phyloP scores from a whole-genome alignment of 2,797 vertebrate genomes.

The Graptemys geographica region DNA sequence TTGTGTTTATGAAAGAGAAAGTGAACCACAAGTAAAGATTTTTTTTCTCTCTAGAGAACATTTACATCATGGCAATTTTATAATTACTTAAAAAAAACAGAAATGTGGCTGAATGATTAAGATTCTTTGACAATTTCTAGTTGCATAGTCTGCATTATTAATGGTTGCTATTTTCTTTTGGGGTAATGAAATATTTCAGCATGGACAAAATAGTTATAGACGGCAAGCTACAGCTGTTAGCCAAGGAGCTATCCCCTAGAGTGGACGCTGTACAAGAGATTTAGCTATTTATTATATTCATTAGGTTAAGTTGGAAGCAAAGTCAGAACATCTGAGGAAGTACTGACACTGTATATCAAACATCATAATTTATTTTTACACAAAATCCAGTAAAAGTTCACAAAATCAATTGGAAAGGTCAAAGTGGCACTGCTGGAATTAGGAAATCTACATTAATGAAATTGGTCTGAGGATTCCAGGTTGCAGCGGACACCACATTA shows the following conservation, averaged over 20 bases:
- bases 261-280: background rate
- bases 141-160: background rate
- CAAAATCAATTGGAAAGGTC: constrained; percentile 9
- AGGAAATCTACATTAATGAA: constrained; percentile 45
- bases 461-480: background rate
- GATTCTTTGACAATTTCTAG: background rate
- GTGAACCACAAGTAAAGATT: background rate
- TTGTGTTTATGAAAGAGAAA: background rate
- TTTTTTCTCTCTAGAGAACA: background rate
- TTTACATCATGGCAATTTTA: constrained; percentile 1
- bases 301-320: background rate
- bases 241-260: background rate
- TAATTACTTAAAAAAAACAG: background rate
- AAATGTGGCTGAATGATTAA: constrained; percentile 6
- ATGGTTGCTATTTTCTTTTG: background rate
- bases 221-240: background rate
- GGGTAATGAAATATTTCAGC: background rate
- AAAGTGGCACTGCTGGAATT: background rate
- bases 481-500: background rate
- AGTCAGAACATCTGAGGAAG: background rate
- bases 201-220: background rate
- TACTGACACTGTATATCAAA: background rate
- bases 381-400: constrained; percentile 22
- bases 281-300: background rate
- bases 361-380: background rate